Conservation (phyloP, 2,797 vertebrate genomes). For the Lacerta viridis region DNA sequence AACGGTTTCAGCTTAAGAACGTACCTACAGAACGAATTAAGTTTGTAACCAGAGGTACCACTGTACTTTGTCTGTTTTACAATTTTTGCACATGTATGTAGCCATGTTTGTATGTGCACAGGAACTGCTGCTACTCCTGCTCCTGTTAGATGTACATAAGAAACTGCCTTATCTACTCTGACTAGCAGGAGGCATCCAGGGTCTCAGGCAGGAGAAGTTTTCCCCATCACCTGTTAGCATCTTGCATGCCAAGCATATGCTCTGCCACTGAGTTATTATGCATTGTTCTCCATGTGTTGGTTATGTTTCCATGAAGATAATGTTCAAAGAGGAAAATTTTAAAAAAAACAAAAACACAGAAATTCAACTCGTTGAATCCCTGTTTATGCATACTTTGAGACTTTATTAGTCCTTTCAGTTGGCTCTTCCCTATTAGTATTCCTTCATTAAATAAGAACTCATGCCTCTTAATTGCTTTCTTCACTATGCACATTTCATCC, state of each 20-base stretch:
- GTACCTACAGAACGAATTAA: too few relatives aligned
- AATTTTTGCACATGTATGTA: not conserved
- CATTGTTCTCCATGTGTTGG: not conserved
- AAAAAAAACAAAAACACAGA: not conserved
- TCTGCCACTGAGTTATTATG: not conserved
- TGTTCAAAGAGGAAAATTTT: not conserved
- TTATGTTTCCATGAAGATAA: not conserved
- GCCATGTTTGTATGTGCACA: not conserved
- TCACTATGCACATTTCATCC: not conserved
- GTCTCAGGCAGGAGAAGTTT: not conserved
- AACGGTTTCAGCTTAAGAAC: too few relatives aligned
- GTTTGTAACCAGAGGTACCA: too few relatives aligned
- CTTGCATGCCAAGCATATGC: not conserved
- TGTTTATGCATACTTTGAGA: too few relatives aligned
- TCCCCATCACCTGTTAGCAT: not conserved
- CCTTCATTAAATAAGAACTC: not conserved
- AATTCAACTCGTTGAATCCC: not conserved
- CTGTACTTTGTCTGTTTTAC: not conserved
- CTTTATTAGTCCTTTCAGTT: not conserved
- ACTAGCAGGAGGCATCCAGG: too few relatives aligned
- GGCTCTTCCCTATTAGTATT: not conserved
- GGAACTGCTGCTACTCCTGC: not conserved
- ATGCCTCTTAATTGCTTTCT: not conserved
- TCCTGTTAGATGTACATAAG: not conserved
- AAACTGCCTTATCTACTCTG: not conserved